phyloP scores from a whole-genome alignment of 1,140 invertebrate species.

The Prorops nasuta region DNA sequence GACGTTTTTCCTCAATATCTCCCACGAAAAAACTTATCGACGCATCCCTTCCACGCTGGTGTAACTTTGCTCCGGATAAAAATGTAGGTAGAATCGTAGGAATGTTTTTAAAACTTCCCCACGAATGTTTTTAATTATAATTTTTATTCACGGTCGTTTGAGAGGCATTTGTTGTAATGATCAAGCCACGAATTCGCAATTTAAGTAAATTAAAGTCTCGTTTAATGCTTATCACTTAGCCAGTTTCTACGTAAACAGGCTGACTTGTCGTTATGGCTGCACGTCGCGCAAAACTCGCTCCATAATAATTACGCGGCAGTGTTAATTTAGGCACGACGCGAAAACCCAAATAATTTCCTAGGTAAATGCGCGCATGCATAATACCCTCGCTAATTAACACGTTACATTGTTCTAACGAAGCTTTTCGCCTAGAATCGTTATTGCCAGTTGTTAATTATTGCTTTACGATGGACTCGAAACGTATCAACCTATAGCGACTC shows the following conservation, averaged over 20 bases:
- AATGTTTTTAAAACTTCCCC: too few relatives aligned
- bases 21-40: background rate
- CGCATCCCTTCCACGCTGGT: background rate
- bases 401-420: conserved; percentile 15
- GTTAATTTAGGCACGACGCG: conserved; percentile 11
- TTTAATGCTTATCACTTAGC: conserved; percentile 4
- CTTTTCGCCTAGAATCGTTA: conserved; percentile 17
- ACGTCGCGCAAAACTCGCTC: conserved; percentile 3
- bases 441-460: conserved; percentile 19
- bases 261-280: conserved; percentile 8
- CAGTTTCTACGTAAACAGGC: background rate
- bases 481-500: conserved; percentile 16
- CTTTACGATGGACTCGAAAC: conserved; percentile 17
- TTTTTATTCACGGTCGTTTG: background rate
- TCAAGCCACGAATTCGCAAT: conserved; percentile 14
- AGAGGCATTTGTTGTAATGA: conserved; percentile 11
- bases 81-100: too few relatives aligned
- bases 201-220: conserved; percentile 10
- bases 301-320: conserved; percentile 15
- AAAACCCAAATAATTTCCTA: conserved; percentile 20
- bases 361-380: conserved; percentile 16
- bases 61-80: background rate
- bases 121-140: too few relatives aligned
- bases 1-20: background rate
- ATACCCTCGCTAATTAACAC: conserved; percentile 19